These are phyloP conservation scores for Papilio polytes DNA, from an alignment of 1,140 invertebrate species.

Conservation along the genomic window DNA sequence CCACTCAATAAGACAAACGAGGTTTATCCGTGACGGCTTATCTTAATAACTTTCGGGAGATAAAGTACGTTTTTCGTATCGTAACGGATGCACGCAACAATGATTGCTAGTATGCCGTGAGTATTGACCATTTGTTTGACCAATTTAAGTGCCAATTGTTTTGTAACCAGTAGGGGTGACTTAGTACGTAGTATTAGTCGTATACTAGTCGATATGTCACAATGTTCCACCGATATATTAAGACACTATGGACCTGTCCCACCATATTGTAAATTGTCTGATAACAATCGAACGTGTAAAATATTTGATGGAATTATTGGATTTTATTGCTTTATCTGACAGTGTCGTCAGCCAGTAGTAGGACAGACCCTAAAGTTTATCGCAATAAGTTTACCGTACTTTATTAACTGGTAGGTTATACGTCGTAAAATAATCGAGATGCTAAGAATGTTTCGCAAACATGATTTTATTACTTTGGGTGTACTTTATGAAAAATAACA, in stretches of 20 bases:
- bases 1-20: conserved; percentile 70
- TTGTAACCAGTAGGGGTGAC: neutral
- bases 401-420: neutral
- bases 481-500: conserved; percentile 30
- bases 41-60: conserved; percentile 79
- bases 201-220: neutral
- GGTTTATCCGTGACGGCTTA: conserved; percentile 71
- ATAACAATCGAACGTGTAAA: no score
- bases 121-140: conserved; percentile 12
- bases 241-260: no score
- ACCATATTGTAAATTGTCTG: no score
- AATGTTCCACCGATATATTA: neutral
- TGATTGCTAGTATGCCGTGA: conserved; percentile 40
- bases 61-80: conserved; percentile 53
- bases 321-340: no score
- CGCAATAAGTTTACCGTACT: neutral
- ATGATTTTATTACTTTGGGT: conserved; percentile 22
- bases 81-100: conserved; percentile 43
- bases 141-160: neutral
- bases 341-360: no score
- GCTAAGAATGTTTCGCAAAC: neutral
- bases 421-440: neutral
- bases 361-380: no score
- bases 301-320: no score
- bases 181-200: neutral